Evolutionary conservation across 2,888 invertebrate species (phyloP).

Genomic region (Drosophila borborema): DNA sequence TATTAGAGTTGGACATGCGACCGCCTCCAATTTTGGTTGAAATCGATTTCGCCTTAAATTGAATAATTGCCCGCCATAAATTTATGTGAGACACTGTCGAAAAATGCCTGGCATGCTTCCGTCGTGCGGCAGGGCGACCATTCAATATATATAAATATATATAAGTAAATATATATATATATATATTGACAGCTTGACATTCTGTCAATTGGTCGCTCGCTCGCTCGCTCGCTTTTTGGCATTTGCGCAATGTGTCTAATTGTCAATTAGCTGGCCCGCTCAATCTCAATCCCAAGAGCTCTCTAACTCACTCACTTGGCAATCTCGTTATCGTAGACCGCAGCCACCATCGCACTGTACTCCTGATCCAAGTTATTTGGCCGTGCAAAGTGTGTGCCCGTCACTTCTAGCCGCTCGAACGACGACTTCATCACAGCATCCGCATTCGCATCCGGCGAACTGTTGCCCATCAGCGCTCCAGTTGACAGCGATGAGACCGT

Average conservation of each 20-base stretch:
- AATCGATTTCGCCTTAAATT: slow-evolving; percentile 64
- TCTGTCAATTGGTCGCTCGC: slow-evolving; percentile 50
- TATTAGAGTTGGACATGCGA: slow-evolving; percentile 38
- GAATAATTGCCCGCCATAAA: slow-evolving; percentile 78
- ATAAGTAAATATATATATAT: slow-evolving; percentile 9
- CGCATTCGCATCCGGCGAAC: slow-evolving; percentile 46
- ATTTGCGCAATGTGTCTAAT: slow-evolving; percentile 73
- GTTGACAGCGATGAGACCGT: slow-evolving; percentile 58
- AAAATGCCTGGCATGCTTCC: slow-evolving; percentile 56
- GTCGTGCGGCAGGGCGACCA: slow-evolving; percentile 5
- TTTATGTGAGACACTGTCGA: slow-evolving; percentile 77
- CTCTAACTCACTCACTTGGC: slow-evolving; percentile 77
- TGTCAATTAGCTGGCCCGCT: slow-evolving; percentile 68
- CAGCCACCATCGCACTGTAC: slow-evolving; percentile 82
- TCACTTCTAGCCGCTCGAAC: slow-evolving; percentile 73
- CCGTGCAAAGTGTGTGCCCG: slow-evolving; percentile 46
- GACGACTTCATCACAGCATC: slow-evolving; percentile 80
- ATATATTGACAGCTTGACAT: slow-evolving; percentile 65
- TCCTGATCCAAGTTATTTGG: slow-evolving; percentile 79
- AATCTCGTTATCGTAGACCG: slow-evolving; percentile 79
- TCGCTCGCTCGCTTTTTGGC: slow-evolving; percentile 30
- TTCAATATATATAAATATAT: slow-evolving; percentile 13
- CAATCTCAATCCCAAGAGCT: slow-evolving; percentile 22
- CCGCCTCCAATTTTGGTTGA: slow-evolving; percentile 51
- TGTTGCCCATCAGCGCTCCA: slow-evolving; percentile 46